Conservation (phyloP, 2,888 invertebrate genomes). For the Drosophila neotestacea region DNA sequence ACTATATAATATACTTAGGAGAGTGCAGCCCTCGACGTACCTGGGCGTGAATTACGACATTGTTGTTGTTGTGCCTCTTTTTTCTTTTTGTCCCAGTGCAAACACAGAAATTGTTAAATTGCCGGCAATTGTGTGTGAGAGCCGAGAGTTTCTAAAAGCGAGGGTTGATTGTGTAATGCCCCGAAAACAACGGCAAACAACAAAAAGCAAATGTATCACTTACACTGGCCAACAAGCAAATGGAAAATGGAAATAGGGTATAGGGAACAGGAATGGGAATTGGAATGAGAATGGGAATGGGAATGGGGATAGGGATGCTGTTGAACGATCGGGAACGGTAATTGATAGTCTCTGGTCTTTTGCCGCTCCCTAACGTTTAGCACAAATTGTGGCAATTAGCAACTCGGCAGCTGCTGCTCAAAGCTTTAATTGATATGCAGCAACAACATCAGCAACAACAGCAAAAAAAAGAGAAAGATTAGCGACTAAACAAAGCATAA, state of each 20-base stretch:
- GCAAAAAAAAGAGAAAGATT: slow-evolving; percentile 6
- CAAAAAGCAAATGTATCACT: slow-evolving; percentile 18
- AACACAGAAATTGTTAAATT: slow-evolving; percentile 80
- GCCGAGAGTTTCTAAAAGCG: slow-evolving; percentile 45
- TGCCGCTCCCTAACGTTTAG: slow-evolving; percentile 68
- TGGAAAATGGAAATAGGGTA: background rate
- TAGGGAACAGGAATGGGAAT: background rate
- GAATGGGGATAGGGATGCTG: slow-evolving; percentile 38
- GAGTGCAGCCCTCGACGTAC: slow-evolving; percentile 53
- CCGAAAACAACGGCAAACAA: slow-evolving; percentile 35
- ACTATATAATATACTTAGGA: slow-evolving; percentile 2
- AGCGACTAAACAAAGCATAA: slow-evolving; percentile 71
- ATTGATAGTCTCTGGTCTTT: slow-evolving; percentile 63
- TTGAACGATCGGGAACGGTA: slow-evolving; percentile 51
- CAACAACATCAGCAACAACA: slow-evolving; percentile 21
- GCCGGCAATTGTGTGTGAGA: slow-evolving; percentile 60
- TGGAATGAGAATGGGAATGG: slow-evolving; percentile 2
- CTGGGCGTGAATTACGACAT: slow-evolving; percentile 83
- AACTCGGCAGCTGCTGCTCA: slow-evolving; percentile 53
- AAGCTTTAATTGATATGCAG: slow-evolving; percentile 78
- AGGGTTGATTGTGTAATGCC: slow-evolving; percentile 62
- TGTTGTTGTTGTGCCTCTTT: slow-evolving; percentile 58
- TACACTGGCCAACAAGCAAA: slow-evolving; percentile 34
- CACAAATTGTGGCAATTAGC: slow-evolving; percentile 79
- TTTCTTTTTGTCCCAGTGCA: slow-evolving; percentile 42